These are phyloP conservation scores for Bellardia pandia DNA, from an alignment of 2,888 invertebrate species.

Conservation along the genomic window DNA sequence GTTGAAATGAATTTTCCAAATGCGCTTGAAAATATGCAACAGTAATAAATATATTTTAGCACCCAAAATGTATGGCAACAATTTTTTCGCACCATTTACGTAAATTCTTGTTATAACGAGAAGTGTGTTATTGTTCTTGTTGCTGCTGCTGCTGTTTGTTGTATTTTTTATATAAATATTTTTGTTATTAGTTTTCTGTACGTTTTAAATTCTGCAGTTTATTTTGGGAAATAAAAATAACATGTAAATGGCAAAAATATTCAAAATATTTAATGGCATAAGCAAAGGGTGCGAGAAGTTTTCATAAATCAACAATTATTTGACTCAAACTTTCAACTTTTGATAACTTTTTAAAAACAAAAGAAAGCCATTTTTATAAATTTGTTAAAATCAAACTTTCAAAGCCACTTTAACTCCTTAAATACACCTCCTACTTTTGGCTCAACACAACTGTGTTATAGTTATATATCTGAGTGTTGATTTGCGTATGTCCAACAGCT, in stretches of 20 bases:
- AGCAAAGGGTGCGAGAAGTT: neutral
- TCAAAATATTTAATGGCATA: conserved; percentile 46
- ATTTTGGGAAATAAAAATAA: conserved; percentile 38
- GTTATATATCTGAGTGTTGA: conserved; percentile 26
- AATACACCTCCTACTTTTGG: neutral
- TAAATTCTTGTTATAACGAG: conserved; percentile 63
- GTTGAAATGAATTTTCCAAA: conserved; percentile 40
- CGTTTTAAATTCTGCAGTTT: conserved; percentile 57
- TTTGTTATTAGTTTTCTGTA: conserved; percentile 7
- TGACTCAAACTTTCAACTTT: no score
- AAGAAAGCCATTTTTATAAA: no score
- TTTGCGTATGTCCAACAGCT: conserved; percentile 37
- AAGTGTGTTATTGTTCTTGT: conserved; percentile 48
- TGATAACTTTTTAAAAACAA: neutral
- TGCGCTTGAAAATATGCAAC: conserved; percentile 68
- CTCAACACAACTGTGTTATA: neutral
- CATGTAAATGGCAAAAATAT: conserved; percentile 33
- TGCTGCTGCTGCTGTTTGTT: conserved; percentile 44
- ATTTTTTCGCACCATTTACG: conserved; percentile 68
- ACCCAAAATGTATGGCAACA: conserved; percentile 53
- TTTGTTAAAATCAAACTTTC: no score
- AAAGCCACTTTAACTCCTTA: neutral
- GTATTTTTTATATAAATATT: neutral
- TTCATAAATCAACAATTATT: no score
- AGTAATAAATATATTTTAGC: conserved; percentile 67